These are phyloP conservation scores for Clarias gariepinus DNA, from an alignment of 2,113 vertebrate species.

Conservation along the genomic window DNA sequence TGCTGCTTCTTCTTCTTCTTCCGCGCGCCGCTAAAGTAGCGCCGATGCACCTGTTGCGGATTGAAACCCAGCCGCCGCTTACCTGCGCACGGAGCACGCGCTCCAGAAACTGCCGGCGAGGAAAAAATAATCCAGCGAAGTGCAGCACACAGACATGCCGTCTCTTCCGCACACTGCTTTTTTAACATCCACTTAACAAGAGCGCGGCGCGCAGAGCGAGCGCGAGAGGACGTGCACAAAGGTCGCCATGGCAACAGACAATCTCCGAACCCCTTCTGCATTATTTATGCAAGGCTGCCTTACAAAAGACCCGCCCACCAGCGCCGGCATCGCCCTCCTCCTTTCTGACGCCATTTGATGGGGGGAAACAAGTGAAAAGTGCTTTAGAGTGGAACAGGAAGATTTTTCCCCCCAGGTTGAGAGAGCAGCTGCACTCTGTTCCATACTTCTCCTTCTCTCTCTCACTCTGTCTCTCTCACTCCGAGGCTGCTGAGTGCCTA, in stretches of 20 bases:
- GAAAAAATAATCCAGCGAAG: slow-evolving; percentile 40
- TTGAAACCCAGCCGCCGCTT: slow-evolving; percentile 38
- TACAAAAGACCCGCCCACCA: slow-evolving; percentile 85
- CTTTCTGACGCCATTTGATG: slow-evolving; percentile 64
- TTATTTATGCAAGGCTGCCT: slow-evolving; percentile 90
- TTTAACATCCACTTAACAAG: slow-evolving; percentile 44
- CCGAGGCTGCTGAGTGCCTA: slow-evolving; percentile 36
- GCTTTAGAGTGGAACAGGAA: background rate
- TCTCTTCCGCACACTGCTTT: slow-evolving; percentile 27
- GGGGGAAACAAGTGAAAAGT: background rate
- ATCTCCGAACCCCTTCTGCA: slow-evolving; percentile 82
- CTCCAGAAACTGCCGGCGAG: slow-evolving; percentile 52
- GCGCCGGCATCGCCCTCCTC: slow-evolving; percentile 61
- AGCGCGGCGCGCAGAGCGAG: slow-evolving; percentile 45
- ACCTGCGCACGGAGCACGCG: slow-evolving; percentile 75
- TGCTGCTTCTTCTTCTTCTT: background rate
- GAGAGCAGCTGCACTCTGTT: slow-evolving; percentile 27
- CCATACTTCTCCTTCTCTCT: background rate
- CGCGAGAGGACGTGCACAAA: slow-evolving; percentile 81
- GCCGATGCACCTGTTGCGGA: slow-evolving; percentile 50
- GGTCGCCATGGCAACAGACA: slow-evolving; percentile 91
- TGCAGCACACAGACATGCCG: slow-evolving; percentile 19
- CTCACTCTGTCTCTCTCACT: slow-evolving; percentile 31
- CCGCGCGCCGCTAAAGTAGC: background rate
- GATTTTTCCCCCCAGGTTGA: slow-evolving; percentile 32